phyloP scores from a whole-genome alignment of 2,888 invertebrate genomes.

The Linnaemya vulpina region DNA sequence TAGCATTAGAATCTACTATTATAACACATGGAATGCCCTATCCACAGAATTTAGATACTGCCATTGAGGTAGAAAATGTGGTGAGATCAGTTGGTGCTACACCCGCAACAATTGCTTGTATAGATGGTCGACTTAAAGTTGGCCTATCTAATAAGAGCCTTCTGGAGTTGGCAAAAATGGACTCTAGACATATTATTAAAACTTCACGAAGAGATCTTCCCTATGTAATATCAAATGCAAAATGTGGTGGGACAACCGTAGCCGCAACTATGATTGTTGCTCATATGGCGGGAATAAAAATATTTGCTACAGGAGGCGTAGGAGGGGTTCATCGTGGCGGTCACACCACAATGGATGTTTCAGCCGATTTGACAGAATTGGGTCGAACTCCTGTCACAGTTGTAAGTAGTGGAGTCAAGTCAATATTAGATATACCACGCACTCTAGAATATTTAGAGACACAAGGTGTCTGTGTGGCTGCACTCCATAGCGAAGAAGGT shows the following conservation, averaged over 20 bases:
- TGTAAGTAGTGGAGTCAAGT: constrained; percentile 98
- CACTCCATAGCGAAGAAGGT: constrained; percentile 86
- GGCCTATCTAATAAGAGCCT: constrained; percentile 88
- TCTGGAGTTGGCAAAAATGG: constrained; percentile 85
- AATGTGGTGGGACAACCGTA: constrained; percentile 97
- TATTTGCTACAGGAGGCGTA: constrained; percentile 97
- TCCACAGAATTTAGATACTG: constrained; percentile 95
- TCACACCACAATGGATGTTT: constrained; percentile 94
- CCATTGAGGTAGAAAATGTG: constrained; percentile 84
- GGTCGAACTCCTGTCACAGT: constrained; percentile 94
- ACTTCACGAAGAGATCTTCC: constrained; percentile 94
- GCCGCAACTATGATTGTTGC: constrained; percentile 96
- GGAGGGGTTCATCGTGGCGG: constrained; percentile 96
- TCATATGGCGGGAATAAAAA: constrained; percentile 90
- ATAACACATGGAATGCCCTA: constrained; percentile 99
- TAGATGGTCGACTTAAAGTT: constrained; percentile 91
- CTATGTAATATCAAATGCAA: constrained; percentile 87
- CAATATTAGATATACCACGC: constrained; percentile 96
- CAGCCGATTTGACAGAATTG: constrained; percentile 96
- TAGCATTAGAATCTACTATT: constrained; percentile 98
- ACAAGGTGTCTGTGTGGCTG: constrained; percentile 94
- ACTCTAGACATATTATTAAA: constrained; percentile 85
- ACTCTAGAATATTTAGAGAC: constrained; percentile 98
- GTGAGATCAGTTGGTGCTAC: constrained; percentile 90
- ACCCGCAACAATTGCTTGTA: constrained; percentile 96